Percentiles rank a stretch among this genome's conserved stretches.
phyloP scores from a whole-genome alignment of 2,797 vertebrate genomes.

The Brachyalestes nurse region DNA sequence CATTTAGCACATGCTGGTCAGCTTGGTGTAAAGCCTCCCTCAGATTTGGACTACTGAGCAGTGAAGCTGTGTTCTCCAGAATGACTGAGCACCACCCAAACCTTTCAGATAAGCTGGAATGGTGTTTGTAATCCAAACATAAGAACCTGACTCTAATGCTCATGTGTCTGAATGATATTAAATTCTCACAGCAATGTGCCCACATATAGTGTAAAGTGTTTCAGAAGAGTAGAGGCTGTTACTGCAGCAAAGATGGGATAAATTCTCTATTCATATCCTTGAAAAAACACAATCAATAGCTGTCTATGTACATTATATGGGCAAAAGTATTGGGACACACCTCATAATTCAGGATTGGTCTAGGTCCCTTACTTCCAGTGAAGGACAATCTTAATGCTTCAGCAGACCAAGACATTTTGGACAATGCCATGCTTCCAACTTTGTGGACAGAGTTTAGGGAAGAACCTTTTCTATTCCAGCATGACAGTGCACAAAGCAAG shows the following conservation, averaged over 20 bases:
- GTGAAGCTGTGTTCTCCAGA: neutral
- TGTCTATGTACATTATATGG: neutral
- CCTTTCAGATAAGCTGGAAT: neutral
- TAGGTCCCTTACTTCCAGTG: too few relatives aligned
- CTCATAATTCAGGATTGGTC: too few relatives aligned
- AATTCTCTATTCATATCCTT: neutral
- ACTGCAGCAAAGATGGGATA: neutral
- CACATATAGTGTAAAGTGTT: neutral
- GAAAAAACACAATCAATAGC: neutral
- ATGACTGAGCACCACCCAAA: neutral
- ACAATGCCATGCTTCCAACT: too few relatives aligned
- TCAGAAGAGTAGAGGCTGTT: neutral
- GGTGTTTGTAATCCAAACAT: neutral
- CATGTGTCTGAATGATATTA: neutral
- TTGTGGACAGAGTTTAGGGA: too few relatives aligned
- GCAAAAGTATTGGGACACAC: too few relatives aligned
- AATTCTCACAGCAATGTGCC: neutral
- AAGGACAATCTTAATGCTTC: too few relatives aligned
- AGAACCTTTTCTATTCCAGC: too few relatives aligned
- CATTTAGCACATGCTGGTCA: slow-evolving; percentile 11
- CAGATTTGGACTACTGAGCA: neutral
- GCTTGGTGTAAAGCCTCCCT: neutral
- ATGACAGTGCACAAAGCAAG: too few relatives aligned
- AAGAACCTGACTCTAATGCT: neutral
- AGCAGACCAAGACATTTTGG: too few relatives aligned